Evolutionary conservation across 2,888 invertebrate genomes (phyloP).

Genomic region (Plemyria rubiginata): DNA sequence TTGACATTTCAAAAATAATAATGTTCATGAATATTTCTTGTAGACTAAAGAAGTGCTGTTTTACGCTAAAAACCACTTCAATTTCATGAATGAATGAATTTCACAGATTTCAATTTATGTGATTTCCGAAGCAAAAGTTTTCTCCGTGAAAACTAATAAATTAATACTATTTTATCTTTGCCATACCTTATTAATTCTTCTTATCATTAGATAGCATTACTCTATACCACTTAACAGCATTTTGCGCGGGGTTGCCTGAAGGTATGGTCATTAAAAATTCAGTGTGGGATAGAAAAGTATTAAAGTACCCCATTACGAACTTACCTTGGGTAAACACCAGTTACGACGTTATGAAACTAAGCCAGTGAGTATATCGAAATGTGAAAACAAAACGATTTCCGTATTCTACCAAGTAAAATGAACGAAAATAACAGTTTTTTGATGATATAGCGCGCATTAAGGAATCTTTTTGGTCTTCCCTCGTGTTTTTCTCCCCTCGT

Average conservation of each 20-base stretch:
- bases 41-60: no score
- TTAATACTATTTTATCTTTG: no score
- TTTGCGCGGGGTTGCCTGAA: background rate
- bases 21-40: no score
- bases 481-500: background rate
- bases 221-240: background rate
- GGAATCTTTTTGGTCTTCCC: background rate
- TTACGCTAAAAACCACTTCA: no score
- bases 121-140: no score
- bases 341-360: background rate
- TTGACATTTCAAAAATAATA: no score
- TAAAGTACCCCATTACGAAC: background rate
- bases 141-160: no score
- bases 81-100: no score
- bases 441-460: background rate
- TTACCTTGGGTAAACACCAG: background rate
- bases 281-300: background rate
- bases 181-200: no score
- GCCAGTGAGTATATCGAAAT: background rate
- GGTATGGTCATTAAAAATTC: conserved; percentile 13
- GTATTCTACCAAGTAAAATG: background rate
- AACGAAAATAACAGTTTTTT: background rate
- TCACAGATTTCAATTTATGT: no score
- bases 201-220: no score
- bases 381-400: background rate